phyloP scores from a whole-genome alignment of 2,888 invertebrate genomes.

The Dynastes grantii region DNA sequence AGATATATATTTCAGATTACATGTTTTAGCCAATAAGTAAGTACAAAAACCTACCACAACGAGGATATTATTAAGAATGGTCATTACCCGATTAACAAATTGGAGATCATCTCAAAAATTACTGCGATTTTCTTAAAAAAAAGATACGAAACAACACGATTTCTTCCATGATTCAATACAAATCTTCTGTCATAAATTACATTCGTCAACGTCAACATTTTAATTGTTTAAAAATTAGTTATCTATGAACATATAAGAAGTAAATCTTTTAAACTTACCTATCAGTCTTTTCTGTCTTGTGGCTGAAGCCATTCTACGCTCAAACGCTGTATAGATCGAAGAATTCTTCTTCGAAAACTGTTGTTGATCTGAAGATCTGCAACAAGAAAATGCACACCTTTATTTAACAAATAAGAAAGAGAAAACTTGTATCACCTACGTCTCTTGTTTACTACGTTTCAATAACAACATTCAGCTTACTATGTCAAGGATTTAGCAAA shows the following conservation, averaged over 20 bases:
- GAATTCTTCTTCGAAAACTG: constrained; percentile 26
- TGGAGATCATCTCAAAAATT: too few species aligned
- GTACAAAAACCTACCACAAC: too few species aligned
- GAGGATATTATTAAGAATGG: too few species aligned
- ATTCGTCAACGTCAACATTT: too few species aligned
- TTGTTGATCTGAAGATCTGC: constrained; percentile 37
- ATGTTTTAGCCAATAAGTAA: too few species aligned
- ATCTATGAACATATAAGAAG: not conserved
- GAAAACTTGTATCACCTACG: not conserved
- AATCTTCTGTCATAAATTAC: too few species aligned
- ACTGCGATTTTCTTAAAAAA: too few species aligned
- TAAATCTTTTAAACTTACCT: constrained; percentile 45
- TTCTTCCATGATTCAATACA: too few species aligned
- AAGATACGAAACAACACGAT: too few species aligned
- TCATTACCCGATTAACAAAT: too few species aligned
- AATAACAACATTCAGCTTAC: constrained; percentile 19
- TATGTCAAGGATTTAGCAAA: constrained; percentile 35
- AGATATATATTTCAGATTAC: too few species aligned
- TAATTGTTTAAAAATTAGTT: not conserved
- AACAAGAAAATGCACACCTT: constrained; percentile 10
- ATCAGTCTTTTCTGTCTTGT: constrained; percentile 48
- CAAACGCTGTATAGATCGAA: constrained; percentile 20
- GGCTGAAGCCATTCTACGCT: constrained; percentile 51
- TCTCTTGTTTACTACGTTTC: not conserved
- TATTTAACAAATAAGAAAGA: not conserved